Evolutionary conservation across 2,113 vertebrate species (phyloP).

Genomic region (Bufo gargarizans): DNA sequence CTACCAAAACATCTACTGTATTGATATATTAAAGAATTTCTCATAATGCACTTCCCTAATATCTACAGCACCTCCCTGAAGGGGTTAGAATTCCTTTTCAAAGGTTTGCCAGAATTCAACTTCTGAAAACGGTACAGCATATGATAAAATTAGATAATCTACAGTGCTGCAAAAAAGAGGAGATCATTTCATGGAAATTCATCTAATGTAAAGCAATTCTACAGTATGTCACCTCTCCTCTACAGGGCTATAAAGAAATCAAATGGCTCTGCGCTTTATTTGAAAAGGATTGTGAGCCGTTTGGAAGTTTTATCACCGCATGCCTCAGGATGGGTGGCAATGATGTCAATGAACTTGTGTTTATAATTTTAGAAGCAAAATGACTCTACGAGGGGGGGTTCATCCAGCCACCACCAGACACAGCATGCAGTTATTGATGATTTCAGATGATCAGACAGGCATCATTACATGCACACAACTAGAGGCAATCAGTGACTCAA

Average conservation of each 20-base stretch:
- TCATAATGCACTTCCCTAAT: neutral
- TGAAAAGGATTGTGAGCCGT: neutral
- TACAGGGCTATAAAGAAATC: neutral
- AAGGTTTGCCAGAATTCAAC: neutral
- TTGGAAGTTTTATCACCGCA: neutral
- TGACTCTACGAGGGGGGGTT: neutral
- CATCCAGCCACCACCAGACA: neutral
- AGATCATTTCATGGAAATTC: neutral
- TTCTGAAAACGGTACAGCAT: neutral
- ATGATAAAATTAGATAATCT: neutral
- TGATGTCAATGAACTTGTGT: conserved; percentile 4
- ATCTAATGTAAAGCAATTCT: neutral
- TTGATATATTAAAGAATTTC: neutral
- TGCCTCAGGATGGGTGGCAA: neutral
- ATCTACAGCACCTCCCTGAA: neutral
- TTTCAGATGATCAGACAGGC: neutral
- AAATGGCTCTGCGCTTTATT: neutral
- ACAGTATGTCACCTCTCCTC: neutral
- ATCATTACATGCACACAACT: neutral
- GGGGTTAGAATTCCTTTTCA: neutral
- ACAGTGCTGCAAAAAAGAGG: neutral
- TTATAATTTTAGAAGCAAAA: conserved; percentile 8
- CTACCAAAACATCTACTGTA: no score
- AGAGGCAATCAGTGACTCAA: neutral
- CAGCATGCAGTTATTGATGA: conserved; percentile 2